Percentiles rank a stretch among this genome's conserved stretches.
These are phyloP conservation scores for Sorex maritimensis DNA, from an alignment of 2,797 vertebrate genomes.

Conservation along the genomic window DNA sequence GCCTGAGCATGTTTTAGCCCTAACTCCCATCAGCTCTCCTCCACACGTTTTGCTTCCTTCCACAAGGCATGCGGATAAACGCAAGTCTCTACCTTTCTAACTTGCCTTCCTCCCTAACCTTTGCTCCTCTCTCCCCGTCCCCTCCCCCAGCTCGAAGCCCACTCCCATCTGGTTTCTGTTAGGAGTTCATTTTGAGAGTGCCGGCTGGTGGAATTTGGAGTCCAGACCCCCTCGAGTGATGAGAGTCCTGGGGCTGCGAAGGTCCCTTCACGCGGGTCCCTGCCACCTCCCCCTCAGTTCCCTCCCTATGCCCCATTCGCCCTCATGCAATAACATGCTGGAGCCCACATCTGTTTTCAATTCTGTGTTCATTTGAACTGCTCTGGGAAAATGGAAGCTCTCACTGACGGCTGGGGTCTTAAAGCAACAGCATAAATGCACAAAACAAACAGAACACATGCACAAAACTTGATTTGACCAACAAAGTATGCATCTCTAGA, in stretches of 20 bases:
- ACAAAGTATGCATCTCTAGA: constrained; percentile 26
- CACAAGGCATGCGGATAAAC: constrained; percentile 60
- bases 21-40: neutral
- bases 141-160: constrained; percentile 29
- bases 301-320: constrained; percentile 75
- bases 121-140: constrained; percentile 35
- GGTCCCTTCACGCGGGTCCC: constrained; percentile 74
- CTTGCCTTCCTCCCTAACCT: constrained; percentile 24
- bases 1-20: neutral
- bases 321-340: constrained; percentile 81
- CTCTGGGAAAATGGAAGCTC: constrained; percentile 81
- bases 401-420: constrained; percentile 64
- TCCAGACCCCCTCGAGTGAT: constrained; percentile 76
- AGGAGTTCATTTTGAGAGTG: constrained; percentile 79
- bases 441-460: too few relatives aligned
- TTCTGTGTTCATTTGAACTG: constrained; percentile 82
- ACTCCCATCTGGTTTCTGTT: constrained; percentile 88
- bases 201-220: constrained; percentile 75
- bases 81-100: neutral
- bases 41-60: constrained; percentile 32
- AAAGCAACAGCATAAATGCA: constrained; percentile 80
- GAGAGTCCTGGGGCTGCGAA: constrained; percentile 83
- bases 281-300: constrained; percentile 69
- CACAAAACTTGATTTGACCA: neutral
- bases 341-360: constrained; percentile 87